phyloP scores from a whole-genome alignment of 2,888 invertebrate genomes.

The Folsomia candida region DNA sequence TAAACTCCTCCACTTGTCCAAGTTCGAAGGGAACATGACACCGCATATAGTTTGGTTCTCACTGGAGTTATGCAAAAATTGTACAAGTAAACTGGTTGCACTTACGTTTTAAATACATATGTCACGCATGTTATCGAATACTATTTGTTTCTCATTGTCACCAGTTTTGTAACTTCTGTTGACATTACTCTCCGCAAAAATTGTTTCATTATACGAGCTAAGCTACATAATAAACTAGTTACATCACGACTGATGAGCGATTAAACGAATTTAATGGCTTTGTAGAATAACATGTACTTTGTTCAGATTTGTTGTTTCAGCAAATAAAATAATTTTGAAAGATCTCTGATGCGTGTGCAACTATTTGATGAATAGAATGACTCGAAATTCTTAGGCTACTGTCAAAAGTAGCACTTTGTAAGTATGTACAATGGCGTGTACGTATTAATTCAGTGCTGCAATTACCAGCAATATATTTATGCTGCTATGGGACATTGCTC shows the following conservation, averaged over 20 bases:
- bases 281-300: background rate
- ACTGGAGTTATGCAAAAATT: too few relatives aligned
- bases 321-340: background rate
- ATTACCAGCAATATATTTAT: too few relatives aligned
- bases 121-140: too few relatives aligned
- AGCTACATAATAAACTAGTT: background rate
- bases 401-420: background rate
- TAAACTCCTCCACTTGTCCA: too few relatives aligned
- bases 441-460: too few relatives aligned
- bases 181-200: too few relatives aligned
- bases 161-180: too few relatives aligned
- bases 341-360: background rate
- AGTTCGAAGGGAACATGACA: background rate
- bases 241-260: background rate
- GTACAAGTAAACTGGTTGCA: too few relatives aligned
- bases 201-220: background rate
- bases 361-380: background rate
- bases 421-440: too few relatives aligned
- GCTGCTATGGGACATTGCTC: too few relatives aligned
- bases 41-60: too few relatives aligned
- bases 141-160: background rate
- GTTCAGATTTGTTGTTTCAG: background rate
- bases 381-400: background rate
- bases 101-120: too few relatives aligned
- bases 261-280: background rate